Evolutionary conservation across 2,113 vertebrate genomes (phyloP).

Genomic region (Coturnix japonica): DNA sequence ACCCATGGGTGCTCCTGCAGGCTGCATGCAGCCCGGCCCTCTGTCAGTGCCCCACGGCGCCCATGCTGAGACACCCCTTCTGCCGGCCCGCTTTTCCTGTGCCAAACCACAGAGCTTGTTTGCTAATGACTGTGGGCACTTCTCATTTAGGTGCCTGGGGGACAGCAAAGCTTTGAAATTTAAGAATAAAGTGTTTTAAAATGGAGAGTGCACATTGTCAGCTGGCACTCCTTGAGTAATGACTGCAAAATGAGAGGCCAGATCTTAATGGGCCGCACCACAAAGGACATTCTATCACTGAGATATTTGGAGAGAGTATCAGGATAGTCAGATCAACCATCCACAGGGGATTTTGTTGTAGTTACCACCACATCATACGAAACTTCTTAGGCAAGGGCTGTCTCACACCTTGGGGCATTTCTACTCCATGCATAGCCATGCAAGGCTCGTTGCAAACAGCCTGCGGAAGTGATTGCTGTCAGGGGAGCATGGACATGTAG

Average conservation of each 20-base stretch:
- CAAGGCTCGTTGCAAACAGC: not conserved
- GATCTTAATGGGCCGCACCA: not conserved
- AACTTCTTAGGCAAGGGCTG: not conserved
- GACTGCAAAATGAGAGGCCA: not conserved
- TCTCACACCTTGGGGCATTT: not conserved
- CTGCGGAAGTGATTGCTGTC: not conserved
- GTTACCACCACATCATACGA: not conserved
- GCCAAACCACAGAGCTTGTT: slow-evolving; percentile 18
- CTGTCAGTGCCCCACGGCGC: not conserved
- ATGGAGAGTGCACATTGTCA: not conserved
- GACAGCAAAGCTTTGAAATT: not conserved
- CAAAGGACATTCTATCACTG: rapidly evolving
- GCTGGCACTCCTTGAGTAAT: not conserved
- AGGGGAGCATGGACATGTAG: not conserved
- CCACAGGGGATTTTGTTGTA: not conserved
- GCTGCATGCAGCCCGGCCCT: not conserved
- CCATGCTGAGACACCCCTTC: not conserved
- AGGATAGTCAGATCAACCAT: not conserved
- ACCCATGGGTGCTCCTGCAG: not conserved
- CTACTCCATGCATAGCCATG: not conserved
- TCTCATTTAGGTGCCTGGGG: not conserved
- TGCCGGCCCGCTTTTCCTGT: slow-evolving; percentile 13
- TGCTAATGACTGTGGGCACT: not conserved
- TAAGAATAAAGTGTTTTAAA: not conserved
- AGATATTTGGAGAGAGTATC: not conserved